phyloP scores from a whole-genome alignment of 2,888 invertebrate genomes.

The Rhynchonema sp. region DNA sequence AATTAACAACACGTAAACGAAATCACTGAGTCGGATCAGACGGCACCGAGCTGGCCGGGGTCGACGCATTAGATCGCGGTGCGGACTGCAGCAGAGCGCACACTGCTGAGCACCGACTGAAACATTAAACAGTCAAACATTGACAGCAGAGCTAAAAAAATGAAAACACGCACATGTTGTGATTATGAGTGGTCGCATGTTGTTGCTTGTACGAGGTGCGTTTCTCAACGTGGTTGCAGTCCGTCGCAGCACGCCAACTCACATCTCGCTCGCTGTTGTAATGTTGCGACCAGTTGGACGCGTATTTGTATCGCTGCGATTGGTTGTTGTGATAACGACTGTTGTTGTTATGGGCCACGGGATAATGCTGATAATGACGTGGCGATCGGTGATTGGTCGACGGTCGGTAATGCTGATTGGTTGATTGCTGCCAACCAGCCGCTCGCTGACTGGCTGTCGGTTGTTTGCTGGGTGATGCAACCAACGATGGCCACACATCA shows the following conservation, averaged over 20 bases:
- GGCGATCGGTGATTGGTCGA: too few species aligned
- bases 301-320: background rate
- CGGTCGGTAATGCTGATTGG: too few species aligned
- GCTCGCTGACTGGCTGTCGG: too few species aligned
- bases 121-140: background rate
- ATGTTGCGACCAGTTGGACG: too few species aligned
- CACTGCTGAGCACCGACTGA: background rate
- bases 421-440: too few species aligned
- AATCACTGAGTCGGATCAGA: too few species aligned
- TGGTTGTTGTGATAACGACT: background rate
- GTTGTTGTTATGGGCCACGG: background rate
- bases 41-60: too few species aligned
- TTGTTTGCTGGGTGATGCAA: background rate
- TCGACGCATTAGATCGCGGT: too few species aligned
- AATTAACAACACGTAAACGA: too few species aligned
- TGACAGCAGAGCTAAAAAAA: background rate
- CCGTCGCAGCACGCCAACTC: background rate
- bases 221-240: background rate
- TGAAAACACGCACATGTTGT: background rate
- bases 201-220: background rate
- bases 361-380: too few species aligned
- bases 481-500: background rate
- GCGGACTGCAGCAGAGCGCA: too few species aligned
- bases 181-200: background rate
- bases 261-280: background rate